Conservation (phyloP, 2,888 invertebrate genomes). For the Nephrotoma appendiculata region DNA sequence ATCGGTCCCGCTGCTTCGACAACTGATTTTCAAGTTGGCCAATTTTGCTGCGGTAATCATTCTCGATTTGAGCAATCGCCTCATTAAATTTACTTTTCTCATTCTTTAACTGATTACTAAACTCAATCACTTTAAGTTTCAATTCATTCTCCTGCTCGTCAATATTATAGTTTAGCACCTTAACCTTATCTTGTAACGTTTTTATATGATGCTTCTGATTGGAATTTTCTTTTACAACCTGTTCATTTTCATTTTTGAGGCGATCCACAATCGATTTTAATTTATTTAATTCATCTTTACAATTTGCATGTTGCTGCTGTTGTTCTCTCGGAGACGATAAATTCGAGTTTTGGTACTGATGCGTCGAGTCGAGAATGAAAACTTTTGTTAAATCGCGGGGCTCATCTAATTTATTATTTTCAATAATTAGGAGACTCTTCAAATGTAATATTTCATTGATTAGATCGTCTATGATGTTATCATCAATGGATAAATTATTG, state of each 20-base stretch:
- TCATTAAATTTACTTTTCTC: conserved; percentile 28
- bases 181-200: conserved; percentile 50
- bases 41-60: conserved; percentile 37
- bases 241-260: conserved; percentile 20
- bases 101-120: conserved; percentile 34
- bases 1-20: conserved; percentile 64
- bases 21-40: conserved; percentile 55
- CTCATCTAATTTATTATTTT: conserved; percentile 42
- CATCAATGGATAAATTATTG: conserved; percentile 13
- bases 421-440: conserved; percentile 42
- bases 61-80: conserved; percentile 28
- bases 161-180: conserved; percentile 43
- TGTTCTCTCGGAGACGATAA: conserved; percentile 20
- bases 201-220: conserved; percentile 44
- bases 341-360: conserved; percentile 17
- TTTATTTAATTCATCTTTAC: conserved; percentile 45
- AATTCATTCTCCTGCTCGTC: conserved; percentile 49
- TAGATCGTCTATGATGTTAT: conserved; percentile 32
- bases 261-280: conserved; percentile 35
- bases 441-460: conserved; percentile 49
- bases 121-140: conserved; percentile 40
- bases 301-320: not conserved
- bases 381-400: conserved; percentile 44
- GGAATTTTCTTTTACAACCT: conserved; percentile 27
- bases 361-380: conserved; percentile 27